Base-by-base conservation (phyloP, 2,797 vertebrate genomes). In the Falco concolor region DNA sequence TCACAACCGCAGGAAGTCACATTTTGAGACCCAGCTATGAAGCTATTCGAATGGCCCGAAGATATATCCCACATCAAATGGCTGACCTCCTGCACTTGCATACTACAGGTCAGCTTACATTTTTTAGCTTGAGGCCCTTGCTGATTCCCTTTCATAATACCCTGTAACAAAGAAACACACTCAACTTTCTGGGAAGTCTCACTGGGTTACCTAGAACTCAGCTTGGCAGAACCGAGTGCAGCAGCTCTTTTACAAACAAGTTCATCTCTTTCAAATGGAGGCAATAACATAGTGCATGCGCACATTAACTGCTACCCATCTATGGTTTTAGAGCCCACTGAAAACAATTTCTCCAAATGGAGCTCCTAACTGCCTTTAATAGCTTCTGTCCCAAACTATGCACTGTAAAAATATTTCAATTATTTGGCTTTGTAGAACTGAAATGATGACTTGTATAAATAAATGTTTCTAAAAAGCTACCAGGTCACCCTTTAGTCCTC, bases 71-170 rank as follows among this genome's bases (percentile, higher is more conserved):
- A 95, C 94, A 96, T 93, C 95, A 97, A 96, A 95, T 52, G 32
- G 49, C 57, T 97, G 97, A 98, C 96, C 97, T 96, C 94, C 94
- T 97, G 96, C 91, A 94, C 91, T 92, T 63, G 56, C 84, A 64
- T 96, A 90, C 95, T 36, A n/a, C 93, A 92, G 96, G 94, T 97
- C 97, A 97, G 57, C 96, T 97, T 45, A 87, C 84, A 87, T 87
- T 96, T 97, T 96, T 87, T 97, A 97, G 97, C 97, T 89, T 75
- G 95, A 97, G 96, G 95, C 87, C 76, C 91, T 94, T 86, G 79
- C 91, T 70, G 89, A 96, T 89, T 96, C 87, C 89, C 93, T 97
- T 96, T 96, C 91, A 63, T 94, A 97, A 94, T 90, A 85, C 60
- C 80, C 70, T 74, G 88, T 83, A 97, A 98, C 96, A 98, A 98